Evolutionary conservation across 2,888 invertebrate genomes (phyloP).

Genomic region (Melanostoma scalare): DNA sequence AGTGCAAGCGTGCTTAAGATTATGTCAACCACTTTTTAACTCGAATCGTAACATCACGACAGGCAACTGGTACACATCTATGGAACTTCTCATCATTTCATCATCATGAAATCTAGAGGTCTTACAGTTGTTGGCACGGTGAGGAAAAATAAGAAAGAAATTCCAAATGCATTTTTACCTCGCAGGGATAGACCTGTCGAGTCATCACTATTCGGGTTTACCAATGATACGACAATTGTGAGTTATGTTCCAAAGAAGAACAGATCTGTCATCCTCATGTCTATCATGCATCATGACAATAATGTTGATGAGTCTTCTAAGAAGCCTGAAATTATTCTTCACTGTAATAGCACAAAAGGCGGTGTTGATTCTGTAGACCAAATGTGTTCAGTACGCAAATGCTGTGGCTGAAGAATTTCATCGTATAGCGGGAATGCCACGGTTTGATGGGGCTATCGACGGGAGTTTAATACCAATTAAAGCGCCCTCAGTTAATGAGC

Average conservation of each 20-base stretch:
- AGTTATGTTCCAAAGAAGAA: slow-evolving; percentile 16
- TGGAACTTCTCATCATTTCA: neutral
- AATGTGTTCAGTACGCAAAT: slow-evolving; percentile 1
- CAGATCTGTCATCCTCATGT: slow-evolving; percentile 15
- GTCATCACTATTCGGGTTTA: slow-evolving; percentile 5
- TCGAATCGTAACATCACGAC: slow-evolving; percentile 14
- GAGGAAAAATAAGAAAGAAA: slow-evolving; percentile 4
- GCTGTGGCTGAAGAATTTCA: neutral
- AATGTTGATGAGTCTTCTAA: neutral
- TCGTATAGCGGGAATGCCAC: too few relatives aligned
- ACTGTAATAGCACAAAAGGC: neutral
- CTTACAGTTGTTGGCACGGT: neutral
- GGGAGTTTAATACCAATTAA: too few relatives aligned
- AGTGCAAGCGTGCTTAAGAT: neutral
- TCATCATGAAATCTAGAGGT: slow-evolving; percentile 4
- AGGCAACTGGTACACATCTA: slow-evolving; percentile 14
- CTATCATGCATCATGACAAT: slow-evolving; percentile 18
- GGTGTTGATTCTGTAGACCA: neutral
- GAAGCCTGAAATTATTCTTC: neutral
- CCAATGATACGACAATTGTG: slow-evolving; percentile 10
- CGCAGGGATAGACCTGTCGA: neutral
- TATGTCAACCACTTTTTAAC: slow-evolving; percentile 14
- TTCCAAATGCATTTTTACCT: neutral
- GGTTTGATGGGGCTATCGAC: too few relatives aligned
- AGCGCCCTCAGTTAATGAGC: too few relatives aligned